phyloP scores from a whole-genome alignment of 2,888 invertebrate genomes.

The Watsonalla binaria region DNA sequence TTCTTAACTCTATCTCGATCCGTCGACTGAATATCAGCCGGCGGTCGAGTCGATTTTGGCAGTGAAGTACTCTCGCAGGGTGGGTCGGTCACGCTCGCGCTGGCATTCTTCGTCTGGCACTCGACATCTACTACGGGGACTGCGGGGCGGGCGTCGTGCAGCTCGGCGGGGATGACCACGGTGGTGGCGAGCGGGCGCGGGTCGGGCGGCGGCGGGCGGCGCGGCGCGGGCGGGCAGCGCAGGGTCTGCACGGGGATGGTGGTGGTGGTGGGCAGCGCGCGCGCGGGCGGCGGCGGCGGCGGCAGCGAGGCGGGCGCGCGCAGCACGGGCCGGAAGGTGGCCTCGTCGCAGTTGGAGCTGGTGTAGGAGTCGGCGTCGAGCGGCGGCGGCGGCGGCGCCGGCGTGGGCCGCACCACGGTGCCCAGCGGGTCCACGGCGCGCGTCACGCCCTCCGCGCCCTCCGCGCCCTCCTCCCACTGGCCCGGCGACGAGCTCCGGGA shows the following conservation, averaged over 20 bases:
- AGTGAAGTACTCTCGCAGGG: conserved; percentile 46
- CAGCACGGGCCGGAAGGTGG: conserved; percentile 83
- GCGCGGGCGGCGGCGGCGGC: conserved; percentile 30
- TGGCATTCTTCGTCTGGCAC: conserved; percentile 26
- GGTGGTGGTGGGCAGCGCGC: conserved; percentile 53
- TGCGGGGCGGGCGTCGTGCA: conserved; percentile 14
- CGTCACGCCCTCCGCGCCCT: conserved; percentile 59
- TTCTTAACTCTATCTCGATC: conserved; percentile 51
- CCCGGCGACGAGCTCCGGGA: conserved; percentile 29
- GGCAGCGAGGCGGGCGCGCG: conserved; percentile 48
- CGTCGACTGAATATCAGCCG: conserved; percentile 61
- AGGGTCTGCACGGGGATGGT: conserved; percentile 56
- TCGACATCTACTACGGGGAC: conserved; percentile 20
- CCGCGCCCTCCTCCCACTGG: conserved; percentile 46
- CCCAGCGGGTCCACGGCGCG: conserved; percentile 87
- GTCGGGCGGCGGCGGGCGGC: conserved; percentile 10
- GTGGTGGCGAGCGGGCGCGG: conserved; percentile 20
- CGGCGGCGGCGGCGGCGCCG: conserved; percentile 45
- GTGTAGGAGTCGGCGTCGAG: conserved; percentile 64
- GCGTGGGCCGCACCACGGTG: conserved; percentile 81
- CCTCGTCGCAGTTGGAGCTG: conserved; percentile 81
- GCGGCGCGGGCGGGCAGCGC: conserved; percentile 25
- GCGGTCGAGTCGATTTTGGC: conserved; percentile 46
- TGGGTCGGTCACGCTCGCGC: conserved; percentile 27
- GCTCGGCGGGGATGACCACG: conserved; percentile 32